These are phyloP conservation scores for Telenomus remus DNA, from an alignment of 1,140 invertebrate genomes.

Conservation along the genomic window DNA sequence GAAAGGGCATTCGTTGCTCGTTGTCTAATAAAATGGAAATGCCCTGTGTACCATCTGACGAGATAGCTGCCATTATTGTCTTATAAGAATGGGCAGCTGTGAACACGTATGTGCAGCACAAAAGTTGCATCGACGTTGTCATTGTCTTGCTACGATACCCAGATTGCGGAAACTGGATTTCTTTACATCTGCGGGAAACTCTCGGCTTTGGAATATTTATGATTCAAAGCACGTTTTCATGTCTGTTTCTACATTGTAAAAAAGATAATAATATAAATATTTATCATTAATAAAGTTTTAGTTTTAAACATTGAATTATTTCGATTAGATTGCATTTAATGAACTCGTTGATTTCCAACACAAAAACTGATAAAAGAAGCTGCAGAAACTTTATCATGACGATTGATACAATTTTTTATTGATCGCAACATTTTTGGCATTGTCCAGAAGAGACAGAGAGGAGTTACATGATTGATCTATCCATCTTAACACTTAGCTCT, in stretches of 20 bases:
- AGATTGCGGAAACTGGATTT: constrained; percentile 14
- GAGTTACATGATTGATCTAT: not conserved
- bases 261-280: not conserved
- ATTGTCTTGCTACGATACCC: constrained; percentile 27
- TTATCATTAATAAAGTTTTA: not conserved
- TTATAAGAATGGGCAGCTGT: constrained; percentile 62
- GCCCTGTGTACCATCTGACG: constrained; percentile 58
- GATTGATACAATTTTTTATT: not conserved
- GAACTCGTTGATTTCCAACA: too few species aligned
- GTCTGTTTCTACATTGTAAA: constrained; percentile 19
- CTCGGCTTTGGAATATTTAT: constrained; percentile 30
- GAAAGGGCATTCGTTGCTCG: constrained; percentile 57
- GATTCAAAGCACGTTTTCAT: constrained; percentile 33
- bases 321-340: too few species aligned
- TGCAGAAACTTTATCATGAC: too few species aligned
- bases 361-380: too few species aligned
- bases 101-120: constrained; percentile 51
- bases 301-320: not conserved
- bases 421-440: too few species aligned
- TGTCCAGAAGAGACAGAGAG: not conserved
- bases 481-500: not conserved
- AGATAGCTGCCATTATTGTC: constrained; percentile 64
- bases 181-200: constrained; percentile 16
- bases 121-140: constrained; percentile 42
- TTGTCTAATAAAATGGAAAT: constrained; percentile 75